Base-by-base conservation (phyloP, 35 echinoderm and acorn worm genomes). In the Stichopus chloronotus region DNA sequence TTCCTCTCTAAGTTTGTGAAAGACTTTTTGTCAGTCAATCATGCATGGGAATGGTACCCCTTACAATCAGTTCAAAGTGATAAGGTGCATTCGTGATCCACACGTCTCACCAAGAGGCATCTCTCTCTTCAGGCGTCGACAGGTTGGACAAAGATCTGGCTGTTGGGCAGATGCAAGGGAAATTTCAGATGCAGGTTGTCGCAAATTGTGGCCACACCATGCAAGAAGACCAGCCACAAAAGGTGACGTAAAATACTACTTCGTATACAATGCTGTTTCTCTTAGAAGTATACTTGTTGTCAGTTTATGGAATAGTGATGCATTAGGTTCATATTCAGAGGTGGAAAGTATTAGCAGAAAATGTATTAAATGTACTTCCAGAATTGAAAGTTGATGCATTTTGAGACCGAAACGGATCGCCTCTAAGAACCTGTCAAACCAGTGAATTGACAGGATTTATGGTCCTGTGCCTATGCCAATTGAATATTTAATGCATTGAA, bases 81-180 rank as follows among this genome's bases (percentile, higher is more conserved):
- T 43, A 43, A 3, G 30, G 3, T 3, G 30, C 30, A 43, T 43
- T 43, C 30, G 30, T 43, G 30, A 43, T 3, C 30, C 30, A 1
- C 30, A 43, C 30, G 3, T 43, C 30, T 43, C 30, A 43, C 30
- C 30, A 43, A 43, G 30, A 43, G 30, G 30, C 30, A 3, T 74
- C 69, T 74, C 69, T 65, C 9, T 65, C 61, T 19, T 10, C 87
- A 69, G 97, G 97, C 63, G 97, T 99, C n/a, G 95, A 99, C 78
- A 94, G 97, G 61, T 72, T 99, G 56, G 97, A 99, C 71, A 87
- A 69, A 90, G 97, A 94, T 72, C 69, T 99, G 17, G 95, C 93
- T 6, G 87, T 99, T 76, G 97, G 97, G 56, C 97, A 99, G 60
- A 99, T 99, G 97, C 97, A 99, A 57, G 97, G 97, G 16, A 99